These are phyloP conservation scores for Neolamprologus variostigma DNA, from an alignment of 2,113 vertebrate species.

Conservation along the genomic window DNA sequence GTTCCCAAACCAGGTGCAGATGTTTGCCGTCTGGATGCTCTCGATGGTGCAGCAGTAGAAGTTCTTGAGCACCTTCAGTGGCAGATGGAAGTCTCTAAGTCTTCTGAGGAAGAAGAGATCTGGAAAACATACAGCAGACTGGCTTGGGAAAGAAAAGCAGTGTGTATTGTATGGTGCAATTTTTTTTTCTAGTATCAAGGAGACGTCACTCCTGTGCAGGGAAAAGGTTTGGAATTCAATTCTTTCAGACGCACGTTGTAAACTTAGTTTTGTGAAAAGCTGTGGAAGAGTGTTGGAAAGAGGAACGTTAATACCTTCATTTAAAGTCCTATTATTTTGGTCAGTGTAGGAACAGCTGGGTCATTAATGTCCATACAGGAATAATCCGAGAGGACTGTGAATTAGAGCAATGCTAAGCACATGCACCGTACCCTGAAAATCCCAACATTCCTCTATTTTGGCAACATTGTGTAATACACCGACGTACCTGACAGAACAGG, in stretches of 20 bases:
- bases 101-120: too few species aligned
- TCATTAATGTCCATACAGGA: not conserved
- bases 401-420: not conserved
- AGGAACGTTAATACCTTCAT: not conserved
- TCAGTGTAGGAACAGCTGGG: not conserved
- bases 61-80: too few species aligned
- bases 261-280: not conserved
- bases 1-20: too few species aligned
- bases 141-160: not conserved
- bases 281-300: not conserved
- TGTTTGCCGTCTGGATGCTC: too few species aligned
- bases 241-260: not conserved
- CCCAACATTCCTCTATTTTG: not conserved
- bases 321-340: not conserved
- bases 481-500: not conserved
- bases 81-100: too few species aligned
- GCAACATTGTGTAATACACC: not conserved
- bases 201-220: not conserved
- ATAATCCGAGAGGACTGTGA: accelerated
- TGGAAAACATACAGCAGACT: not conserved
- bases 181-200: not conserved
- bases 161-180: not conserved
- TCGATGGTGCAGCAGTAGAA: too few species aligned
- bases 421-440: not conserved
- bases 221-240: not conserved